These are phyloP conservation scores for Orthosia gothica DNA, from an alignment of 2,888 invertebrate species.

Conservation along the genomic window DNA sequence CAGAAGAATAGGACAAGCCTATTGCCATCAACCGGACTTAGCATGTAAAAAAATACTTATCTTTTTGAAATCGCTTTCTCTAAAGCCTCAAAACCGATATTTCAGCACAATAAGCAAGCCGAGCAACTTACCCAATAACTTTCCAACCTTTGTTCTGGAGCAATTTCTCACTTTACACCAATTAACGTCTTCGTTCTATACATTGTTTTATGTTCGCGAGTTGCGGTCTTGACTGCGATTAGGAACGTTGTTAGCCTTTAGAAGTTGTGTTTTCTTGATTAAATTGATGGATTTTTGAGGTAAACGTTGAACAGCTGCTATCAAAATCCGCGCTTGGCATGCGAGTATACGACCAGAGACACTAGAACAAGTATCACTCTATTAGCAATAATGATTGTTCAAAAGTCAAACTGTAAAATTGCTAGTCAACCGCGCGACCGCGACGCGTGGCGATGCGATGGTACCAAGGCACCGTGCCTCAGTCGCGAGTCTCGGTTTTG, in stretches of 20 bases:
- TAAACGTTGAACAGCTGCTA: not conserved
- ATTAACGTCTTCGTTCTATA: slow-evolving; percentile 44
- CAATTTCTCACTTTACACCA: slow-evolving; percentile 53
- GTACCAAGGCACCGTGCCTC: no score
- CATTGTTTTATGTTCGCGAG: slow-evolving; percentile 23
- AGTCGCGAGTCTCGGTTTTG: no score
- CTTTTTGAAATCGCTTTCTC: slow-evolving; percentile 10
- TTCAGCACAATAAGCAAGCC: slow-evolving; percentile 48
- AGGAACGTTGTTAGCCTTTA: slow-evolving; percentile 12
- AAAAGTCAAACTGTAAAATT: no score
- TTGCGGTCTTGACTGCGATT: slow-evolving; percentile 12
- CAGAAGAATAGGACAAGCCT: no score
- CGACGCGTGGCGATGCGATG: no score
- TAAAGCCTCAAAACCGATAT: slow-evolving; percentile 31
- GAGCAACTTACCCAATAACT: slow-evolving; percentile 54
- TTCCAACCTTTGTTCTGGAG: slow-evolving; percentile 46
- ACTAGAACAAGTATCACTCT: no score
- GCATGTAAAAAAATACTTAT: no score
- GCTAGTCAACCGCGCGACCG: no score
- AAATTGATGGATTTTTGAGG: slow-evolving; percentile 1
- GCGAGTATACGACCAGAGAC: no score
- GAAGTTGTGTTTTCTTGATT: slow-evolving; percentile 5
- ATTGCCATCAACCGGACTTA: no score
- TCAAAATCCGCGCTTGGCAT: no score
- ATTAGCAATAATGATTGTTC: no score